phyloP scores from a whole-genome alignment of 1,140 invertebrate genomes.

The Acyrthosiphon pisum region DNA sequence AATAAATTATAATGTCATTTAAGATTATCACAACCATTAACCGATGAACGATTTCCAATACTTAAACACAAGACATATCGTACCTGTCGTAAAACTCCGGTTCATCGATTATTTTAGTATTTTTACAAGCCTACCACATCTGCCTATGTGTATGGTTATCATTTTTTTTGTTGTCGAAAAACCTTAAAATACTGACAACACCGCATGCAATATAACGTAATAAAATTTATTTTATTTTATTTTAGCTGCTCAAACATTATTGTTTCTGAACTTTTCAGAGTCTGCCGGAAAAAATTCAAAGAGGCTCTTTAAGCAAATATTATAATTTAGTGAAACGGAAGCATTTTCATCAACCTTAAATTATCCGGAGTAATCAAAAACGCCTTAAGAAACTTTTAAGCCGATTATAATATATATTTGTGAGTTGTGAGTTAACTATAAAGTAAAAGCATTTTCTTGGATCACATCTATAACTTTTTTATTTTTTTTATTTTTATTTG shows the following conservation, averaged over 20 bases:
- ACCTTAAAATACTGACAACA: background rate
- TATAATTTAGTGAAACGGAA: background rate
- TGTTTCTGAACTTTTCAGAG: background rate
- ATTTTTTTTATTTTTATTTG: too few relatives aligned
- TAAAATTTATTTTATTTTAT: background rate
- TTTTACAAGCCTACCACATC: background rate
- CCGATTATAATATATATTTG: background rate
- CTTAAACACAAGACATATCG: background rate
- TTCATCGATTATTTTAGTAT: background rate
- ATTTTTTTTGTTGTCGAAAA: background rate
- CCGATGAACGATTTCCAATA: conserved; percentile 16
- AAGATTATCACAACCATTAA: background rate
- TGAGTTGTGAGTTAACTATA: background rate
- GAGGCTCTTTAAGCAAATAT: background rate
- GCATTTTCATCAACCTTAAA: background rate
- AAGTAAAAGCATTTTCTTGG: background rate
- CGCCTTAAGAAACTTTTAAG: background rate
- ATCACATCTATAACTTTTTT: background rate
- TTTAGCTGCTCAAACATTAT: background rate
- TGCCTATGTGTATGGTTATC: background rate
- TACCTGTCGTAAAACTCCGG: background rate
- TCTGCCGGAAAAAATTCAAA: background rate
- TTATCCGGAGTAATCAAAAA: background rate
- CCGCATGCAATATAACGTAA: background rate
- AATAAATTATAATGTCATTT: background rate